A percentile compares a stretch with the other conserved stretches of the same genome.
These are phyloP conservation scores for Melanotaenia trifasciata DNA, from an alignment of 2,797 vertebrate genomes.

Conservation along the genomic window DNA sequence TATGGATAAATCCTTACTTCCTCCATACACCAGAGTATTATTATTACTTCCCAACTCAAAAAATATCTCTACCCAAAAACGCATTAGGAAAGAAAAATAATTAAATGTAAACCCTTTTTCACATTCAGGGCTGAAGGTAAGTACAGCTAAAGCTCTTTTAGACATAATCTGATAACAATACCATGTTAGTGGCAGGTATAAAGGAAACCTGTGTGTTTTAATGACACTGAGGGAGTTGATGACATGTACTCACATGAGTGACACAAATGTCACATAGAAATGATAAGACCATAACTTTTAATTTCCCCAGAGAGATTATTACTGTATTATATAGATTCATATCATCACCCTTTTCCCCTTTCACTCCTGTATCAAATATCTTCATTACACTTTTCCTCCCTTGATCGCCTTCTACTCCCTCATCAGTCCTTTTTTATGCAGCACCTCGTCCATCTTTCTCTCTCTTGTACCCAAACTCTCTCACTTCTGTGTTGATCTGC, in stretches of 20 bases:
- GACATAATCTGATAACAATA: constrained; percentile 1
- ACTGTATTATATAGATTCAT: constrained; percentile 44
- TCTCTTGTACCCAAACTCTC: constrained; percentile 3
- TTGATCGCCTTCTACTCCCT: constrained; percentile 10
- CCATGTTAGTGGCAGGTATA: constrained; percentile 26
- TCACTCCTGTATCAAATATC: constrained; percentile 35
- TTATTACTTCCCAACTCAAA: neutral
- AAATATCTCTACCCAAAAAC: no score
- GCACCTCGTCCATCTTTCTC: constrained; percentile 13
- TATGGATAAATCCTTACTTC: neutral
- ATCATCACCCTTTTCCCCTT: constrained; percentile 46
- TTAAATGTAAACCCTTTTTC: neutral
- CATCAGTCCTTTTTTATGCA: constrained; percentile 27
- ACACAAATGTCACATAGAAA: constrained; percentile 54
- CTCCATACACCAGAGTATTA: neutral
- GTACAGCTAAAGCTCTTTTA: constrained; percentile 14
- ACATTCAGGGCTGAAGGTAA: neutral
- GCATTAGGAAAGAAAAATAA: neutral
- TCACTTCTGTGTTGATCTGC: constrained; percentile 1
- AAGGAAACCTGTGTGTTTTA: constrained; percentile 30
- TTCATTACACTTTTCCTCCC: constrained; percentile 53
- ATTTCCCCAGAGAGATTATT: constrained; percentile 67
- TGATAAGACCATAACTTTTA: constrained; percentile 65
- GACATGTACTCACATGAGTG: constrained; percentile 21
- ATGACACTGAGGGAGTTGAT: constrained; percentile 32